These are phyloP conservation scores for Trichomalopsis sarcophagae DNA, from an alignment of 1,140 invertebrate species.

Conservation along the genomic window DNA sequence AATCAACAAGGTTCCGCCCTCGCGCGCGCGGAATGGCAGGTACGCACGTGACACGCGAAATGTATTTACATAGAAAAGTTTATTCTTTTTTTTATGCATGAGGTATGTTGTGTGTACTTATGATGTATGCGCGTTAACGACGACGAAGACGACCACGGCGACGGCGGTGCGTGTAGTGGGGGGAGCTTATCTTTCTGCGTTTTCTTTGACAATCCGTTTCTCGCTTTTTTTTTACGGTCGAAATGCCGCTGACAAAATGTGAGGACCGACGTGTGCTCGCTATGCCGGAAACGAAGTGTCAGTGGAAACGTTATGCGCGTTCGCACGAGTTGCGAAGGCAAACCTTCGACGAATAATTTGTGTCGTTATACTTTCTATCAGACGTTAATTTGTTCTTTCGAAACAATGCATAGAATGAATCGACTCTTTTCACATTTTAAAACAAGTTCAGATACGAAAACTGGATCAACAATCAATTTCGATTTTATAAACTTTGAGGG, in stretches of 20 bases:
- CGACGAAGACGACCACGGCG: conserved; percentile 25
- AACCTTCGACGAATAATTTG: background rate
- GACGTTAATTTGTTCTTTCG: background rate
- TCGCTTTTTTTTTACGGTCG: background rate
- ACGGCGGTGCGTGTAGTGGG: background rate
- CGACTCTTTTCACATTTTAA: background rate
- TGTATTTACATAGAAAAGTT: conserved; percentile 45
- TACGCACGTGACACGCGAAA: conserved; percentile 50
- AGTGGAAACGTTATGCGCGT: background rate
- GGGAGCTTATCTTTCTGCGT: background rate
- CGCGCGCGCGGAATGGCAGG: conserved; percentile 49
- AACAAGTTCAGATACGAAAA: background rate
- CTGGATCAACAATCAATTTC: background rate
- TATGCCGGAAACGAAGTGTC: conserved; percentile 21
- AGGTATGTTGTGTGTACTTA: conserved; percentile 46
- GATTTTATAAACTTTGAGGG: background rate
- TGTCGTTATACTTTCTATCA: conserved; percentile 14
- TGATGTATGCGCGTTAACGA: conserved; percentile 33
- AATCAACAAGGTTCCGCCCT: conserved; percentile 30
- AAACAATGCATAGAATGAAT: background rate
- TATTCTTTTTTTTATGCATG: conserved; percentile 20
- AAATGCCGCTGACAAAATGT: background rate
- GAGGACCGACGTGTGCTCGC: background rate
- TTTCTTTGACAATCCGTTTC: background rate
- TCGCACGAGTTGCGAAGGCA: background rate